Conservation (phyloP, 2,797 vertebrate species). For the Gallirallus australis region DNA sequence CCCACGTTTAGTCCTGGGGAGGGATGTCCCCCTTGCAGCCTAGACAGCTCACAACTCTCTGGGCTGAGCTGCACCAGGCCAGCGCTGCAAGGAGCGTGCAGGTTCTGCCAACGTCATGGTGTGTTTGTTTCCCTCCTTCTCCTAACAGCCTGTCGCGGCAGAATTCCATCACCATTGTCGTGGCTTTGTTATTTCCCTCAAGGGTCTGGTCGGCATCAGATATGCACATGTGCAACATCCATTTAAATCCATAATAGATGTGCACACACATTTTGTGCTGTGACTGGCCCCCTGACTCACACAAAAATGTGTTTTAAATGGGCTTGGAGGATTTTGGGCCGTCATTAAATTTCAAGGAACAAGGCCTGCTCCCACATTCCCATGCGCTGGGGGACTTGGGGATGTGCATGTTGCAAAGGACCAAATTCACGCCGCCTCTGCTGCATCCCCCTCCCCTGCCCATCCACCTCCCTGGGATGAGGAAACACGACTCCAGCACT, state of each 20-base stretch:
- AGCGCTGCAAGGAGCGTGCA: not conserved
- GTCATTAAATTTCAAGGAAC: slow-evolving; percentile 5
- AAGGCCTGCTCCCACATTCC: not conserved
- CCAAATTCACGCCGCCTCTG: not conserved
- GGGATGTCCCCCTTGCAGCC: not conserved
- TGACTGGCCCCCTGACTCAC: not conserved
- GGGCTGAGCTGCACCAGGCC: not conserved
- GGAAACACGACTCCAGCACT: slow-evolving; percentile 59
- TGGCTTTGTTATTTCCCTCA: slow-evolving; percentile 11
- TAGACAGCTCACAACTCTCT: not conserved
- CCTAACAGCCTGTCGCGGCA: not conserved
- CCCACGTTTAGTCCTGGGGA: not conserved
- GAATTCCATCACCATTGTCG: rapidly evolving
- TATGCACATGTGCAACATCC: slow-evolving; percentile 38
- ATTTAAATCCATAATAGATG: slow-evolving; percentile 46
- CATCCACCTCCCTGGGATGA: not conserved
- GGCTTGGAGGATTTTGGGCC: slow-evolving; percentile 25
- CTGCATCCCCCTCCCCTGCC: not conserved
- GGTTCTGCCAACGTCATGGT: rapidly evolving
- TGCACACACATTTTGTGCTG: not conserved
- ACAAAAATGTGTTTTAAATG: slow-evolving; percentile 26
- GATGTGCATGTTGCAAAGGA: not conserved
- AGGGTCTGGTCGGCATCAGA: slow-evolving; percentile 11
- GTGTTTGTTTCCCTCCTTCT: not conserved
- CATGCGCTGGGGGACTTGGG: not conserved